Evolutionary conservation across 2,113 vertebrate species (phyloP), one percentile per base, ranked within the genome.

Genomic region (Petrocephalus zakoni): DNA sequence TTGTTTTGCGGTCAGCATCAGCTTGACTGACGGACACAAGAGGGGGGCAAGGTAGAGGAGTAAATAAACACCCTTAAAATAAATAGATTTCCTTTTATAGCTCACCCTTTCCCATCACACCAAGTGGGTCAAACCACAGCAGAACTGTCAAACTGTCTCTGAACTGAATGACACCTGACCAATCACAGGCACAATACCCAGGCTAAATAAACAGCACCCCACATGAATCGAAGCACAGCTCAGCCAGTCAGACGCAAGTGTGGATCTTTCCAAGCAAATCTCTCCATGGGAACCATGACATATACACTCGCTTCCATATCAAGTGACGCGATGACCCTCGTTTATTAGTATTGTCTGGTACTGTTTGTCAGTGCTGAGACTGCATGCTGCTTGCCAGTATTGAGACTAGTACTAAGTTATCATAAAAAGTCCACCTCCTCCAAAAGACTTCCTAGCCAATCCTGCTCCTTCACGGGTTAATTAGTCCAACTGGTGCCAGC

Each of bases 41-140:
- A 47, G 46, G 64, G 47, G 84, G 72, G 15, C 15, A 2, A n/a
- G 25, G 17, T 93, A 91, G 68, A 34, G 88, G 92, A 92, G 93
- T 94, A 95, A 96, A 95, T 93, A 93, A 91, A 86, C 94, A 89
- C 92, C 94, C 94, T 97, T 97, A 95, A 97, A 97, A 78, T 17
- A 37, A 78, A 42, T 78, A 78, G 72, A 78, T 17, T 42, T 78
- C 34, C 72, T 37, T 9, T 78, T 78, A 78, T 25, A 34, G 13
- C 1, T 19, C 29, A 34, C 13, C 72, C 72, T 42, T 34, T 29
- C 15, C 68, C 15, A 75, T 34, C 68, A 75, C 34, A 37, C 8
- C 72, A 78, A 78, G 34, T 78, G 72, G 34, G 34, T 29, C 34
- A 19, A 78, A 34, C 15, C 72, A 2, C 37, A 19, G 72, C 72